Conservation (phyloP, 2,113 vertebrate genomes). For the Theristicus caerulescens region DNA sequence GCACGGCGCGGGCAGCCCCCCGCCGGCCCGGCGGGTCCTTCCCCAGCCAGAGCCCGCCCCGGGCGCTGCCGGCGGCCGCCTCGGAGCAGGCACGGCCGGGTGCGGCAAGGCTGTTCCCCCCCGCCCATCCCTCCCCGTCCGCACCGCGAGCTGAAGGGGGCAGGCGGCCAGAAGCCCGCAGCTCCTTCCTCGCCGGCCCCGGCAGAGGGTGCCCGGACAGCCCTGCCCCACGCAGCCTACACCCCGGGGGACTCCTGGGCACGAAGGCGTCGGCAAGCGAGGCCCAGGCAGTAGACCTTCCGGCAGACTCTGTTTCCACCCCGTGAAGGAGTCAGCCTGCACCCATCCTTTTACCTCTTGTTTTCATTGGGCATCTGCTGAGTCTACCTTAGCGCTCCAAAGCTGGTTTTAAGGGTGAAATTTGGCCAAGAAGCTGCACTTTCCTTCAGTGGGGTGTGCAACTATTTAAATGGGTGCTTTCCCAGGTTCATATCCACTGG, state of each 20-base stretch:
- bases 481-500: fast-evolving
- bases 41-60: no score
- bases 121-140: neutral
- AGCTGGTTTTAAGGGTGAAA: neutral
- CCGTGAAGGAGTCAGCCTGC: neutral
- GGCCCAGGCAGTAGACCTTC: no score
- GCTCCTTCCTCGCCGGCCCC: neutral
- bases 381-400: neutral
- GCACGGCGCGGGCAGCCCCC: neutral
- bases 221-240: neutral
- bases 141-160: neutral
- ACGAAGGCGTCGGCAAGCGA: fast-evolving
- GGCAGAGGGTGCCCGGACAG: neutral
- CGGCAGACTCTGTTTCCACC: neutral
- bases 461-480: neutral
- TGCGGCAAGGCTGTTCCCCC: no score
- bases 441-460: neutral
- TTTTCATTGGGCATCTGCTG: neutral
- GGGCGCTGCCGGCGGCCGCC: neutral
- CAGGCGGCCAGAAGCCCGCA: neutral
- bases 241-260: fast-evolving
- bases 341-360: neutral
- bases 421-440: neutral
- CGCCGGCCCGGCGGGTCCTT: no score
- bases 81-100: neutral